Evolutionary conservation across 2,113 vertebrate species (phyloP), one percentile per base, ranked within the genome.

Genomic region (Boleophthalmus pectinirostris): DNA sequence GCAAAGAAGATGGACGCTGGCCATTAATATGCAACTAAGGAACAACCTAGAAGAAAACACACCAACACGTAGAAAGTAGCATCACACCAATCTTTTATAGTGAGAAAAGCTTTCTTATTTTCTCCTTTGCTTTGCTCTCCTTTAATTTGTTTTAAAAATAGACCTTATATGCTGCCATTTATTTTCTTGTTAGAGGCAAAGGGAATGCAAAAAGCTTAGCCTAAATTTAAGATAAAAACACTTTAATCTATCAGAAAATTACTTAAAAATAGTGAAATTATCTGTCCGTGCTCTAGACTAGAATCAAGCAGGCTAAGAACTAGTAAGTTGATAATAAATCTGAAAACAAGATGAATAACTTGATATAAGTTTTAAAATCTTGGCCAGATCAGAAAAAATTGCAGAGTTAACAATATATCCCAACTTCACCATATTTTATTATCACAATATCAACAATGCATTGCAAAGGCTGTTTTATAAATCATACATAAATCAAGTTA

Each of bases 21-120:
- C 25, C 16, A 61, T 61, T 61, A 9, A 15, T 18, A 61, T 9
- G 14, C 25, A 63, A 29, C 51, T 18, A 18, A 64, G 64, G 16
- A 61, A 61, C 5, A 66, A 65, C 71, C 47, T n/a, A 61, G 70
- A 38, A 68, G 23, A 25, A 69, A 5, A 47, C 53, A 29, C 29
- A 29, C 29, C 2, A 4, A 29, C 29, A 29, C 2, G 20, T 61
- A 66, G 65, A 12, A 69, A 78, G 13, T 60, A 3, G 57, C 24
- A 29, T 60, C 23, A 13, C 12, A 60, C 24, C 14, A 24, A 24
- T 57, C 21, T 57, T 24, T 3, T n/a, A 57, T 24, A 24, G 10
- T 24, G 11, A 23, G 11, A 12, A 23, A 1, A 15, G 57, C 23
- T 25, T 33, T 33, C 15, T 25, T 29, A 33, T 8, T 16, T 61